A percentile compares a stretch with the other conserved stretches of the same genome.
These are phyloP conservation scores for Gastrophryne carolinensis DNA, from an alignment of 2,797 vertebrate species.

Conservation along the genomic window DNA sequence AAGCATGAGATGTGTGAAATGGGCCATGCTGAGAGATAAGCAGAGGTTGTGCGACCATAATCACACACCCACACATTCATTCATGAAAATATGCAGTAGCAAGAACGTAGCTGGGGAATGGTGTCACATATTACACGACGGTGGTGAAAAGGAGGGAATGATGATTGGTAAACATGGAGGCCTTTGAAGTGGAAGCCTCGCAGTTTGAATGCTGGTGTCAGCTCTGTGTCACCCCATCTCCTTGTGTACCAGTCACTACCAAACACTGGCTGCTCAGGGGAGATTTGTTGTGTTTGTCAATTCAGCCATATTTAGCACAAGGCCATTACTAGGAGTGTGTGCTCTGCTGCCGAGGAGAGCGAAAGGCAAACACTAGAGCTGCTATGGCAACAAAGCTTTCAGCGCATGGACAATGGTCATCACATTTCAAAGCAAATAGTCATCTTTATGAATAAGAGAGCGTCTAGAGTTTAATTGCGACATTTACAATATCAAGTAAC, in stretches of 20 bases:
- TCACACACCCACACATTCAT: slow-evolving; percentile 12
- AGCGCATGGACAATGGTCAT: neutral
- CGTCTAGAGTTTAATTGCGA: neutral
- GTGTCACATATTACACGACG: slow-evolving; percentile 40
- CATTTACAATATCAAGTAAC: neutral
- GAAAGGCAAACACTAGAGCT: neutral
- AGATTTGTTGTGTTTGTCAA: slow-evolving; percentile 21
- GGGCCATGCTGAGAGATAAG: neutral
- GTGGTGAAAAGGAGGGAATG: slow-evolving; percentile 17
- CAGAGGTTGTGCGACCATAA: neutral
- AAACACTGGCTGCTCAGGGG: neutral
- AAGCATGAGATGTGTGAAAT: neutral
- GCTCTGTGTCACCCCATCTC: slow-evolving; percentile 20
- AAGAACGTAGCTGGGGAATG: slow-evolving; percentile 34
- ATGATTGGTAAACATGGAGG: slow-evolving; percentile 10
- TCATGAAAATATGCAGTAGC: slow-evolving; percentile 30
- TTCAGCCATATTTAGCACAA: neutral
- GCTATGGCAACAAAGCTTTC: neutral
- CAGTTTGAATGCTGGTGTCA: slow-evolving; percentile 44
- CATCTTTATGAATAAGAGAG: neutral
- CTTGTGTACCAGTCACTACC: slow-evolving; percentile 16
- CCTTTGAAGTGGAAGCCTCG: slow-evolving; percentile 39
- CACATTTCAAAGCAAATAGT: neutral
- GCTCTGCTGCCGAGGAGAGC: neutral
- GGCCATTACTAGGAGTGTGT: slow-evolving; percentile 19